Evolutionary conservation across 1,140 invertebrate species (phyloP), one percentile per base, ranked within the genome.

Genomic region (Vanessa tameamea): DNA sequence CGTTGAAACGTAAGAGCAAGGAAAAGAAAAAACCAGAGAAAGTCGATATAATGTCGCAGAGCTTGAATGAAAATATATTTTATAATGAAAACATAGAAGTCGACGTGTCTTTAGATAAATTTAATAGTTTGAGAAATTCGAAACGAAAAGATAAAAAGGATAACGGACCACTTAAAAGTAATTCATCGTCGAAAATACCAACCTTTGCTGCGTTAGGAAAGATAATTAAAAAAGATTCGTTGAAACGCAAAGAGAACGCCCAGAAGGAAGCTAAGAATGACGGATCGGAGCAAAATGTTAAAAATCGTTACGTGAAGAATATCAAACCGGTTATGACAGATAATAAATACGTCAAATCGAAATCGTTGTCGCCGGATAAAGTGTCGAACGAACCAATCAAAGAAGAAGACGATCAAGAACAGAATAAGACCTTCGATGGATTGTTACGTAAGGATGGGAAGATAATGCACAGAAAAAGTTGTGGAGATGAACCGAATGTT

Each of bases 11-110:
- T 3, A 92, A 93, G 69, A 90, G 65, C 47, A 85, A 82, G 75
- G 82, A 87, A 57, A 93, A 93, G 68, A 91, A 91, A 69, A 92
- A 92, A 77, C 79, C 80, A 2, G 89, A 89, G 69, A 91, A 91
- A 77, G 81, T 92, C 23, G 94, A 95, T 76, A 80, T 94, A 0
- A 95, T 95, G 94, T 94, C 94, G 2, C 94, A 94, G 70, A 95
- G 94, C 82, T 87, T 95, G 8, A 95, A 95, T 78, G 94, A 95
- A 76, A 94, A 95, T 78, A 92, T 94, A 79, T 94, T 95, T 77
- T 94, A 92, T 64, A 92, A 88, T 66, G 89, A 93, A 9, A 92
- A 88, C 66, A 93, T 93, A 47, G 93, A 93, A 84, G 84, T 87
- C 20, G 90, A 90, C 43, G 77, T 77, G 14, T 82, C 84, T 26